These are phyloP conservation scores for Ceratina australensis DNA, from an alignment of 1,140 invertebrate genomes.

Conservation along the genomic window DNA sequence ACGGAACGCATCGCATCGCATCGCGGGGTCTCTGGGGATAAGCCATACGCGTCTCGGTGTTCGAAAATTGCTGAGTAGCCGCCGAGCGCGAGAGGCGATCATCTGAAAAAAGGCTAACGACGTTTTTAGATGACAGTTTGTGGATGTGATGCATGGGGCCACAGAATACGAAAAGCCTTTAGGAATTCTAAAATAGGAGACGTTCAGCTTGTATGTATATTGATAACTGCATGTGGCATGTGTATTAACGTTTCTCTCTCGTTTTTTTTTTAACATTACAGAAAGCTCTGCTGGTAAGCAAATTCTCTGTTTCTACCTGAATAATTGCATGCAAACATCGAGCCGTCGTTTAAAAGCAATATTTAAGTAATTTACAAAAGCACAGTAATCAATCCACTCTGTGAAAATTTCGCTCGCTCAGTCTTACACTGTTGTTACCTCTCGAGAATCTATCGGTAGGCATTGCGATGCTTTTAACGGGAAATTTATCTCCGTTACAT, in stretches of 20 bases:
- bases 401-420: too few relatives aligned
- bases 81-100: constrained; percentile 20
- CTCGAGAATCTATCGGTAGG: too few relatives aligned
- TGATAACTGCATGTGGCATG: constrained; percentile 75
- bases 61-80: constrained; percentile 14
- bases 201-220: constrained; percentile 79
- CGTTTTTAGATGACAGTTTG: constrained; percentile 78
- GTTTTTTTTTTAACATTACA: constrained; percentile 62
- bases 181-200: constrained; percentile 78
- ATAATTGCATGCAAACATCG: constrained; percentile 12
- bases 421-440: too few relatives aligned
- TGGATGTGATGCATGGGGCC: constrained; percentile 78
- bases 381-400: too few relatives aligned
- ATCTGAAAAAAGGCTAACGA: constrained; percentile 68
- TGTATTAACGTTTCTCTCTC: constrained; percentile 63
- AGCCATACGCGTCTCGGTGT: background rate
- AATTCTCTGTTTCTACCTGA: constrained; percentile 38
- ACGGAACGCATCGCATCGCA: too few relatives aligned
- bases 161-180: constrained; percentile 76
- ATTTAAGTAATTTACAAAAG: background rate
- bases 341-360: background rate
- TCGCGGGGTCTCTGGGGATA: too few relatives aligned
- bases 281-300: constrained; percentile 77
- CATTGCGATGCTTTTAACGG: too few relatives aligned
- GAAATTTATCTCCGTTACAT: too few relatives aligned